A percentile compares a stretch with the other conserved stretches of the same genome.
Conservation (phyloP, 2,797 vertebrate species). For the Neosilurus hyrtlii region DNA sequence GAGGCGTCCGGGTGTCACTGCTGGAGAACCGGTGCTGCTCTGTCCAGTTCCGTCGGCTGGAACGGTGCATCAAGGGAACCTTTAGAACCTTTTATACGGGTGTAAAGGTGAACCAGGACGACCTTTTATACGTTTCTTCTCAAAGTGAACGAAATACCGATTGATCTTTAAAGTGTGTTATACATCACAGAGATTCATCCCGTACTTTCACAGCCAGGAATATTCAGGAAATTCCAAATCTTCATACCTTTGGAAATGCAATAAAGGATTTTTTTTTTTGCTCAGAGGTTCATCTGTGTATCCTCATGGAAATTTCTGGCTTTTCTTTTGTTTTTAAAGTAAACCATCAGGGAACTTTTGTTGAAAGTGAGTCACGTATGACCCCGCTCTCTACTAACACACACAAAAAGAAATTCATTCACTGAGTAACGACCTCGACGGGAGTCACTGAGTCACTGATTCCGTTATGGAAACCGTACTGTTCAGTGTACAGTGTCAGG, state of each 20-base stretch:
- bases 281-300: neutral
- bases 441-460: conserved; percentile 36
- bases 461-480: conserved; percentile 36
- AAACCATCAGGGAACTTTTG: conserved; percentile 34
- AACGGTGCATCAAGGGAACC: neutral
- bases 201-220: neutral
- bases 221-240: conserved; percentile 13
- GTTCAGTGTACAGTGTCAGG: conserved; percentile 2
- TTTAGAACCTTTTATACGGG: neutral
- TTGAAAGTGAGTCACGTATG: conserved; percentile 37
- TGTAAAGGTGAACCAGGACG: neutral
- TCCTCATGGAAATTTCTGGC: conserved; percentile 17
- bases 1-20: neutral
- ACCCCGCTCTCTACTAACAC: conserved; percentile 12
- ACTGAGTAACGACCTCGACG: conserved; percentile 7
- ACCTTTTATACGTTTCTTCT: too few species aligned
- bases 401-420: neutral
- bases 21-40: too few species aligned
- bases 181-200: neutral
- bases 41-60: neutral
- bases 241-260: neutral
- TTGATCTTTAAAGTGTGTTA: too few species aligned
- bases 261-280: neutral
- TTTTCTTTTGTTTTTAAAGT: neutral
- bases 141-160: too few species aligned